Evolutionary conservation across 2,888 invertebrate species (phyloP), one percentile per base, ranked within the genome.

Genomic region (Abscondita cerata): DNA sequence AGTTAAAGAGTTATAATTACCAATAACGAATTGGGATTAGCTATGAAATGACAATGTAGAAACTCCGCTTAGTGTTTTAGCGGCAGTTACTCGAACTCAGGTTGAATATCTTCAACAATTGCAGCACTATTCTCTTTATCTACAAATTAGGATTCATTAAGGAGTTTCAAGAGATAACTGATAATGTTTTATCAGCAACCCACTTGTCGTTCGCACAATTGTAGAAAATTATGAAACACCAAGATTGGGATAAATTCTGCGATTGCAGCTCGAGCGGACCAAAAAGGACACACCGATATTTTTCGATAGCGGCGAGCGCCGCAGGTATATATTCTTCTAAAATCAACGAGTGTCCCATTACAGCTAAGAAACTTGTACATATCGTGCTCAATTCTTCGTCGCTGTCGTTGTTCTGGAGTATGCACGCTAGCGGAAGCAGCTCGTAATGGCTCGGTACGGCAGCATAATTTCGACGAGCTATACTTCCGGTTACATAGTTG

Each of bases 61-160:
- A 96, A 82, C n/a, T 2, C 95, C 95, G 52, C 93, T 90, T 9
- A 97, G 83, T 9, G 95, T 89, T 72, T 90, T 88, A 0, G 91
- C 89, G 1, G 96, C 93, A 68, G 89, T 87, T 76, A 92, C 89
- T 56, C 96, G 84, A 9, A 96, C 96, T 83, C 93, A 0, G 91
- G 83, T 67, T 90, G 83, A 11, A 86, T 81, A 76, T 93, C 93
- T 68, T 87, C 84, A 93, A 81, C 11, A 91, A 81, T 47, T 80
- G 79, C 51, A 93, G 78, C 8, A 95, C 89, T 68, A 91, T 83
- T 13, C 74, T 73, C 56, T 80, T 78, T 5, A 85, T 81, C 78
- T 88, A 84, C 0, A 73, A 75, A 53, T 36, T 34, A 48, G 4
- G n/a, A n/a, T n/a, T n/a, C n/a, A n/a, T n/a, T n/a, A n/a, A n/a